Conservation (phyloP, 2,797 vertebrate genomes). For the Malacoctenus gilli region DNA sequence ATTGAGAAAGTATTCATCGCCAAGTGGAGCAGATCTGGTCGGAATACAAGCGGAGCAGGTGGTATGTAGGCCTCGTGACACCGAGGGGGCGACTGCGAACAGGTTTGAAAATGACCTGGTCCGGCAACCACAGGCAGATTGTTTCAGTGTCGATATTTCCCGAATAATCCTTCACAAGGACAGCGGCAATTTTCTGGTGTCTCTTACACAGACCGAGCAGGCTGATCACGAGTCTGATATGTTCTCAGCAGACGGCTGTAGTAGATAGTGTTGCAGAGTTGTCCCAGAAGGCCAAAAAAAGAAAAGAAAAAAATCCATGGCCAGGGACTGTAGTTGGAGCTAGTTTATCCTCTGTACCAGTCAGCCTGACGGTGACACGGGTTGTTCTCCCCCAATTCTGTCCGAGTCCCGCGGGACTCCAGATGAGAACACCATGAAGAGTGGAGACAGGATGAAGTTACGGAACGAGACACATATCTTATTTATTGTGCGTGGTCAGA, state of each 20-base stretch:
- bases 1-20: constrained; percentile 64
- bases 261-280: constrained; percentile 69
- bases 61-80: constrained; percentile 60
- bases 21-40: constrained; percentile 70
- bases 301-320: constrained; percentile 79
- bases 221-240: constrained; percentile 62
- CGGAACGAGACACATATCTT: constrained; percentile 75
- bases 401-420: constrained; percentile 52
- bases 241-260: constrained; percentile 45
- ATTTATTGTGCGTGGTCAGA: constrained; percentile 78
- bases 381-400: constrained; percentile 52
- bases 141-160: constrained; percentile 67
- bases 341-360: constrained; percentile 69
- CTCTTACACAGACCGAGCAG: constrained; percentile 59
- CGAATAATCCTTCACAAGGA: constrained; percentile 74
- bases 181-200: constrained; percentile 61
- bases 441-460: constrained; percentile 75
- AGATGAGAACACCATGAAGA: constrained; percentile 59
- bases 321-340: constrained; percentile 63
- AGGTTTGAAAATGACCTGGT: constrained; percentile 70
- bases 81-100: constrained; percentile 56
- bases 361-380: constrained; percentile 62
- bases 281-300: constrained; percentile 75
- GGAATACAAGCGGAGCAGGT: constrained; percentile 70
- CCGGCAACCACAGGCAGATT: constrained; percentile 58